Evolutionary conservation across 1,140 invertebrate genomes (phyloP), one percentile per base, ranked within the genome.

Genomic region (Penaeus indicus): DNA sequence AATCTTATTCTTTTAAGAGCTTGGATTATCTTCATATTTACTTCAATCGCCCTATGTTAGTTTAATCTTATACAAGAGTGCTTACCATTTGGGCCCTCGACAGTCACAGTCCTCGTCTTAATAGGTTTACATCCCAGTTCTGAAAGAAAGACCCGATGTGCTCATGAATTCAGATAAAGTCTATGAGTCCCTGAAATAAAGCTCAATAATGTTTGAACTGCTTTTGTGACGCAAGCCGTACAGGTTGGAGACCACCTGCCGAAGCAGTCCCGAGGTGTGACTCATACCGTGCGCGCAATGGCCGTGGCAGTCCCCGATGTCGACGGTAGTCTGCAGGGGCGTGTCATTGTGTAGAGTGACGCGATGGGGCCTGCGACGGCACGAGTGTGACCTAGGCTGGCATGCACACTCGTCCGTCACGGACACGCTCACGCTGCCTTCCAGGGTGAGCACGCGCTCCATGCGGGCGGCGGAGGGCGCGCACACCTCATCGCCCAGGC

Each of bases 81-180:
- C 72, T 89, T 90, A 93, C 94, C 94, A 88, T 94, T 94, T 42
- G 94, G 94, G 75, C 94, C 94, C 67, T 92, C 93, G 47, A 94
- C 91, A 86, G 93, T 93, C 25, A 93, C 89, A 5, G 94, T 94
- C 42, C 91, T 92, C 91, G 94, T 94, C 86, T 93, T 93, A 13
- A 92, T 87, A 5, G 94, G 92, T 83, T 92, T 92, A 81, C 94
- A 94, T 2, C 88, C 84, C 42, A 84, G 63, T 77, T 85, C 89
- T 89, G 89, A 21, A 85, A 89, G 5, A 82, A 61, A 87, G 38
- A 11, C 47, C 32, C 60, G 42, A 63, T 72, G 67, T 61, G 77
- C 10, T 47, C 85, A 25, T 60, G 78, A 85, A 85, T 69, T 38
- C 32, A 78, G 7, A 78, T 13, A 78, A 5, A 21, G 38, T 38